phyloP scores from a whole-genome alignment of 2,113 vertebrate genomes.

The Notarius lentiginosus region DNA sequence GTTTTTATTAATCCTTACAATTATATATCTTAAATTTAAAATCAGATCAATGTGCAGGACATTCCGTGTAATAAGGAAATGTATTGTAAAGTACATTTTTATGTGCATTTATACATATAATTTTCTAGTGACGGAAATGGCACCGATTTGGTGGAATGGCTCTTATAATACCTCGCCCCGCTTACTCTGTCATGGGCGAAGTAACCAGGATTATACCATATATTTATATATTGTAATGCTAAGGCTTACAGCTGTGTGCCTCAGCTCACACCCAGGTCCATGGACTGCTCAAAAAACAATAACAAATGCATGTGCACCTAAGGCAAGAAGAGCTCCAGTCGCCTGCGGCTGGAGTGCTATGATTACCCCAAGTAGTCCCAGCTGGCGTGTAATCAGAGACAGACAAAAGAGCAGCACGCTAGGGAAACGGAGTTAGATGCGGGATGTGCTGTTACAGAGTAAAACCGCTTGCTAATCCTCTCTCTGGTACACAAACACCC shows the following conservation, averaged over 20 bases:
- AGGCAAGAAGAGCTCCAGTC: neutral
- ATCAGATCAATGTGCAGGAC: too few species aligned
- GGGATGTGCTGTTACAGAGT: neutral
- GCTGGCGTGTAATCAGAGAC: slow-evolving; percentile 24
- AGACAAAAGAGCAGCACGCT: slow-evolving; percentile 14
- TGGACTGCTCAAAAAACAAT: neutral
- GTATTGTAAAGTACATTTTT: too few species aligned
- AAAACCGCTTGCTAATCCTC: slow-evolving; percentile 17
- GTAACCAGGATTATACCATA: neutral
- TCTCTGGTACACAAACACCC: neutral
- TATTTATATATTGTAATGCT: neutral
- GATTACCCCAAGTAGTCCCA: slow-evolving; percentile 6
- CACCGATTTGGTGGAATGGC: too few species aligned
- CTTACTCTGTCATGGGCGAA: too few species aligned
- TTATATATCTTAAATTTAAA: too few species aligned
- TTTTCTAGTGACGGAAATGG: too few species aligned
- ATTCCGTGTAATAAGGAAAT: too few species aligned
- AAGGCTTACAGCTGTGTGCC: neutral
- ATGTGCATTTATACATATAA: too few species aligned
- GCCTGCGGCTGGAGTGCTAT: slow-evolving; percentile 7
- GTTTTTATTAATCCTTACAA: too few species aligned
- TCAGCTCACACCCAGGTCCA: neutral
- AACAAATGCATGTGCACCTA: slow-evolving; percentile 6
- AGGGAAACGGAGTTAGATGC: neutral
- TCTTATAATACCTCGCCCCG: too few species aligned